Conservation (phyloP, 2,888 invertebrate genomes). For the Argyresthia albistria region DNA sequence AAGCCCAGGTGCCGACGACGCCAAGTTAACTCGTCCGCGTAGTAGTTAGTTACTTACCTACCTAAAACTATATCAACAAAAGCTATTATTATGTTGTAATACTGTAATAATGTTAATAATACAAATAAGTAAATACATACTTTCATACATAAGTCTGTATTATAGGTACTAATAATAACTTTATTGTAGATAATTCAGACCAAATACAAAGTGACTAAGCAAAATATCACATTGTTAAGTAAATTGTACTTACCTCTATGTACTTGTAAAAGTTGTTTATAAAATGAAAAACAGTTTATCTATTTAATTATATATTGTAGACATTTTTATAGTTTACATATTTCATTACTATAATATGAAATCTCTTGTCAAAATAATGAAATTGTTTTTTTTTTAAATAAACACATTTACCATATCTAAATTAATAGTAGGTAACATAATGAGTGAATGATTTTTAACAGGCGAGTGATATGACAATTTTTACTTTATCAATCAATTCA, state of each 20-base stretch:
- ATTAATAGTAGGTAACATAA: constrained; percentile 20
- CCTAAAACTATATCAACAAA: no score
- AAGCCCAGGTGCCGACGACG: no score
- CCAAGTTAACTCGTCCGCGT: no score
- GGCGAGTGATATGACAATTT: constrained; percentile 75
- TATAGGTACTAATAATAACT: no score
- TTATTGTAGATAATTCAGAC: no score
- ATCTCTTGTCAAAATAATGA: constrained; percentile 52
- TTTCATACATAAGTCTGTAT: no score
- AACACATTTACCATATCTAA: constrained; percentile 41
- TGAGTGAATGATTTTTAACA: constrained; percentile 54
- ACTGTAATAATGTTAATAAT: no score
- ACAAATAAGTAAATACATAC: no score
- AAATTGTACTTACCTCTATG: background rate
- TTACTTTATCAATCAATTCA: constrained; percentile 25
- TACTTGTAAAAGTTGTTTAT: background rate
- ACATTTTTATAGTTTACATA: constrained; percentile 69
- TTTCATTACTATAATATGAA: constrained; percentile 53
- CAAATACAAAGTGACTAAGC: no score
- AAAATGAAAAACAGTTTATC: constrained; percentile 29
- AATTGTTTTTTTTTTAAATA: constrained; percentile 12
- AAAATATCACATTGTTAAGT: no score
- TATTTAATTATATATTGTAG: constrained; percentile 72
- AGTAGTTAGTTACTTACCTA: no score
- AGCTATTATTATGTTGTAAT: no score